Conservation (phyloP, 2,888 invertebrate genomes). For the Erebia palarica region DNA sequence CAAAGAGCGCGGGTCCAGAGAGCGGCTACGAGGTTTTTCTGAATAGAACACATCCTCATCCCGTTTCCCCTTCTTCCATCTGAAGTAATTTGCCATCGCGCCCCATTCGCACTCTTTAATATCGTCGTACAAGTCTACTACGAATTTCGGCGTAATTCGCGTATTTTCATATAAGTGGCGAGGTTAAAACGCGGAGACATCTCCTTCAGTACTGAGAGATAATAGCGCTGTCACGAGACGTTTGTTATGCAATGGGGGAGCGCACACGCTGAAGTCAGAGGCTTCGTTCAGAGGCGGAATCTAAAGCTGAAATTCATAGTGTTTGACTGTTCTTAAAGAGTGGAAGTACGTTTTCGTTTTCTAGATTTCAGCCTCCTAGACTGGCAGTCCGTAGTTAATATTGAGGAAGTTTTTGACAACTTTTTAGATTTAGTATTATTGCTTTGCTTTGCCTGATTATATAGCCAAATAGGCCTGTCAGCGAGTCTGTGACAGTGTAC, state of each 20-base stretch:
- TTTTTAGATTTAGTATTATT: too few relatives aligned
- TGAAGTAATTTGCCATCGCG: constrained; percentile 86
- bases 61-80: constrained; percentile 85
- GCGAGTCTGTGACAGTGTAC: too few relatives aligned
- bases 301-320: constrained; percentile 34
- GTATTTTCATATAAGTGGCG: constrained; percentile 48
- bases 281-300: constrained; percentile 53
- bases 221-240: constrained; percentile 73
- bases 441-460: too few relatives aligned
- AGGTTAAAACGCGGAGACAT: constrained; percentile 67
- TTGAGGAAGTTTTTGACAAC: neutral
- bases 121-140: constrained; percentile 34
- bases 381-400: neutral
- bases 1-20: constrained; percentile 87
- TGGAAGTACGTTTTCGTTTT: too few relatives aligned
- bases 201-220: constrained; percentile 72
- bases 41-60: constrained; percentile 81
- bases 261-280: constrained; percentile 54
- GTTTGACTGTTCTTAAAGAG: too few relatives aligned
- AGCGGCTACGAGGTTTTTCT: constrained; percentile 87
- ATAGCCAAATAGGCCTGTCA: too few relatives aligned
- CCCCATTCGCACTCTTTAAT: constrained; percentile 48
- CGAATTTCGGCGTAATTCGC: constrained; percentile 42
- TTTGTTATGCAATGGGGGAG: constrained; percentile 64
- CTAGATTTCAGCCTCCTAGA: constrained; percentile 23